Percentiles rank a stretch among this genome's conserved stretches.
Evolutionary conservation across 2,797 vertebrate genomes (phyloP).

Genomic region (Emydoidea blandingii): DNA sequence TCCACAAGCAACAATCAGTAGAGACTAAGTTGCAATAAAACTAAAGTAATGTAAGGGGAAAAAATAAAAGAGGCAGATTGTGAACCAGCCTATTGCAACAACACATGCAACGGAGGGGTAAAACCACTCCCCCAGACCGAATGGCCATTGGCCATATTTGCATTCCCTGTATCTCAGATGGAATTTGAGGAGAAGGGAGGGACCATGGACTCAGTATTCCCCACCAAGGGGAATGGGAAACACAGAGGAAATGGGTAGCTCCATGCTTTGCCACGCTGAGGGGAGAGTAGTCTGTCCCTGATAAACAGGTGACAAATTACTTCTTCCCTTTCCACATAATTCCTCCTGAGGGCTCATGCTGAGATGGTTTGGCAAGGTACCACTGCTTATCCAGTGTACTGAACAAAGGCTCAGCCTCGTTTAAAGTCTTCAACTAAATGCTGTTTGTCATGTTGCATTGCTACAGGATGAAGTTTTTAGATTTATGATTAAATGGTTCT

Average conservation of each 20-base stretch:
- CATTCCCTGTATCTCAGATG: not conserved
- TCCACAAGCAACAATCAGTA: not conserved
- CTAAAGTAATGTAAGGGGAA: not conserved
- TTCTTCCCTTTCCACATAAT: not conserved
- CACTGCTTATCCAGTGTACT: not conserved
- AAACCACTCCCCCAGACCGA: not conserved
- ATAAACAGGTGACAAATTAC: not conserved
- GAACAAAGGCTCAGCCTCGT: not conserved
- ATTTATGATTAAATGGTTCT: not conserved
- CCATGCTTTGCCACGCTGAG: not conserved
- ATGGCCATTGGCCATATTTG: not conserved
- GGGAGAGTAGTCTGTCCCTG: not conserved
- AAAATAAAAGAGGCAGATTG: not conserved
- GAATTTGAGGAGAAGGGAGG: not conserved
- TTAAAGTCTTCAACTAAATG: not conserved
- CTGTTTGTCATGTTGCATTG: not conserved
- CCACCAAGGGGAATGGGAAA: not conserved
- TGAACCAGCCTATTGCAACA: fast-evolving
- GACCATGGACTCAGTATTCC: not conserved
- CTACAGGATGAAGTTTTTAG: not conserved
- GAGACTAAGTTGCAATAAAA: not conserved
- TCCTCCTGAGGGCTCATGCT: not conserved
- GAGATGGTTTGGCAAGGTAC: not conserved
- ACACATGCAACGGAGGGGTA: not conserved
- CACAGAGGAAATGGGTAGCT: not conserved